Conservation (phyloP, 1,140 invertebrate species). For the Apolygus lucorum region DNA sequence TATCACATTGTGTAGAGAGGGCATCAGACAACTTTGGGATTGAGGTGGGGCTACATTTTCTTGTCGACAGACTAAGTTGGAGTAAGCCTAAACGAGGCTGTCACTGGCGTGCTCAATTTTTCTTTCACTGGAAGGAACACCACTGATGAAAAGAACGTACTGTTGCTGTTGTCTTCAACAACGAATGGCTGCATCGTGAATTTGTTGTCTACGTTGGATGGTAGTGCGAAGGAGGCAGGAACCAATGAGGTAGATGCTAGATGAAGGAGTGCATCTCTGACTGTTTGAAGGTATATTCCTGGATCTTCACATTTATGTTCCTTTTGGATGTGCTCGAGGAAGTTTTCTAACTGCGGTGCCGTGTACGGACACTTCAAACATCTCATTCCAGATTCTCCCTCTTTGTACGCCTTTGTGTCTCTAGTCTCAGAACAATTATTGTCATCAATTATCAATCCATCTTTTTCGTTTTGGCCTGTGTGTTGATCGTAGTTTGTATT, state of each 20-base stretch:
- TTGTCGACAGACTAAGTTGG: constrained; percentile 54
- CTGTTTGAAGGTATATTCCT: constrained; percentile 22
- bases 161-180: constrained; percentile 50
- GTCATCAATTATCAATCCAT: constrained; percentile 18
- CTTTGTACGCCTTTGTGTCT: background rate
- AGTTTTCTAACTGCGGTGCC: background rate
- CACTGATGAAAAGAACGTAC: constrained; percentile 72
- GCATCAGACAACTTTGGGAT: constrained; percentile 1
- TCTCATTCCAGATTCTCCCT: constrained; percentile 19
- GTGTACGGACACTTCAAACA: constrained; percentile 25
- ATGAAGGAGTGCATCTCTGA: constrained; percentile 33
- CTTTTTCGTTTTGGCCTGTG: constrained; percentile 2
- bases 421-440: constrained; percentile 22
- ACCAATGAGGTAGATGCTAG: constrained; percentile 28
- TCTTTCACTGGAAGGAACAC: constrained; percentile 85
- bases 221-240: constrained; percentile 35
- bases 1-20: constrained; percentile 12
- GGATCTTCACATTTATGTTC: constrained; percentile 21
- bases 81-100: constrained; percentile 82
- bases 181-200: constrained; percentile 79
- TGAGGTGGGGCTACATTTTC: background rate
- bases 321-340: constrained; percentile 15
- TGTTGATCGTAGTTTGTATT: constrained; percentile 1
- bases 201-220: constrained; percentile 35
- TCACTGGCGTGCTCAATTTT: constrained; percentile 67